Evolutionary conservation across 1,140 invertebrate genomes (phyloP).

Genomic region (Vanessa tameamea): DNA sequence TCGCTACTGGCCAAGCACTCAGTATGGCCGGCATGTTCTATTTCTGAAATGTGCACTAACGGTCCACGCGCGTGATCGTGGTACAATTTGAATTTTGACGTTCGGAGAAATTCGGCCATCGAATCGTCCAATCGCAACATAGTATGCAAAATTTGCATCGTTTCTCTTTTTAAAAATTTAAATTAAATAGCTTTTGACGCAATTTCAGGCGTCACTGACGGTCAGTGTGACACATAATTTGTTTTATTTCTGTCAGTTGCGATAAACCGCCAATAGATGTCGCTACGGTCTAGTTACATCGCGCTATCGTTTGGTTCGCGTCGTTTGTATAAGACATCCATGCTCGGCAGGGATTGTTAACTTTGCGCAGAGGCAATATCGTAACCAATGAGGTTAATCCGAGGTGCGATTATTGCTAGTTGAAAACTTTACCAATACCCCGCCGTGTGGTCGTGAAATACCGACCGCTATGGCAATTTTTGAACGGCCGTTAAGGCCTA

Average conservation of each 20-base stretch:
- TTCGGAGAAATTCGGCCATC: slow-evolving; percentile 75
- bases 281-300: slow-evolving; percentile 41
- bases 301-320: slow-evolving; percentile 40
- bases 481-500: slow-evolving; percentile 46
- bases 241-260: slow-evolving; percentile 10
- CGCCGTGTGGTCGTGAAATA: slow-evolving; percentile 47
- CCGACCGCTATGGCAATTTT: slow-evolving; percentile 48
- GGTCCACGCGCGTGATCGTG: slow-evolving; percentile 71
- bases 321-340: neutral
- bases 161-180: slow-evolving; percentile 74
- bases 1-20: slow-evolving; percentile 69
- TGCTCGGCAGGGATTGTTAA: neutral
- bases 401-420: slow-evolving; percentile 95
- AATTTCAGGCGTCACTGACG: slow-evolving; percentile 15
- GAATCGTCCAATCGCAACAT: slow-evolving; percentile 48
- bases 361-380: slow-evolving; percentile 69
- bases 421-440: slow-evolving; percentile 86
- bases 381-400: slow-evolving; percentile 93
- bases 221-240: slow-evolving; percentile 4
- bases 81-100: slow-evolving; percentile 74
- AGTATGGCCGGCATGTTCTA: slow-evolving; percentile 77
- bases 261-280: slow-evolving; percentile 45
- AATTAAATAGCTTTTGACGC: slow-evolving; percentile 40
- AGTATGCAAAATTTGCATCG: slow-evolving; percentile 50
- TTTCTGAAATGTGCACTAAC: slow-evolving; percentile 79